Evolutionary conservation across 2,888 invertebrate species (phyloP), one percentile per base, ranked within the genome.

Genomic region (Acrobasis repandana): DNA sequence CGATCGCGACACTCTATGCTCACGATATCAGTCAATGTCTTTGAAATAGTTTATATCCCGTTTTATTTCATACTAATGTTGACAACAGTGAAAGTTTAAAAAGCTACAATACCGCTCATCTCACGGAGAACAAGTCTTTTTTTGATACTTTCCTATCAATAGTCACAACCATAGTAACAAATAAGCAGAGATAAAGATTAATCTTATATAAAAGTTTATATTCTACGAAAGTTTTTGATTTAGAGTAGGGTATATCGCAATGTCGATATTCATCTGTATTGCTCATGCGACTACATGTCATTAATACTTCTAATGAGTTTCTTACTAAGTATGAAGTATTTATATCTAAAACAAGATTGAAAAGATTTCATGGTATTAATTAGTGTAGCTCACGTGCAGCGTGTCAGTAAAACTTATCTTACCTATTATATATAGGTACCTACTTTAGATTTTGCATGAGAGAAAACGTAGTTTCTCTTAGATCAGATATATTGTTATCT

Each of bases 311-410:
- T 14, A 14, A 43, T 43, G 11, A 43, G 10, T 43, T 43, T 43
- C 43, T 43, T 14, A 50, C 28, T 28, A 50, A 18, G 28, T 50
- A 50, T 4, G 50, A n/a, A 28, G 28, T 14, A 20, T 20, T 14
- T 50, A 33, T 28, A 50, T 50, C 50, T 50, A 14, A 50, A 50
- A 43, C 43, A n/a, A 43, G 20, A 50, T 50, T n/a, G 18, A 8
- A 9, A 28, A 11, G 50, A 50, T 50, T 28, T 14, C n/a, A n/a
- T 14, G 28, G 28, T 33, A 50, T 50, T 49, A 8, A 11, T n/a
- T 50, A 28, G 28, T 28, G 28, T 28, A 28, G 20, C 18, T 18
- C 20, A 28, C 28, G 28, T 50, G 50, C 28, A 6, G 28, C 50
- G 48, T 43, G 14, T 43, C n/a, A 43, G 11, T n/a, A 11, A 14